Conservation (phyloP, 2,797 vertebrate species). For the Chiroxiphia lanceolata region DNA sequence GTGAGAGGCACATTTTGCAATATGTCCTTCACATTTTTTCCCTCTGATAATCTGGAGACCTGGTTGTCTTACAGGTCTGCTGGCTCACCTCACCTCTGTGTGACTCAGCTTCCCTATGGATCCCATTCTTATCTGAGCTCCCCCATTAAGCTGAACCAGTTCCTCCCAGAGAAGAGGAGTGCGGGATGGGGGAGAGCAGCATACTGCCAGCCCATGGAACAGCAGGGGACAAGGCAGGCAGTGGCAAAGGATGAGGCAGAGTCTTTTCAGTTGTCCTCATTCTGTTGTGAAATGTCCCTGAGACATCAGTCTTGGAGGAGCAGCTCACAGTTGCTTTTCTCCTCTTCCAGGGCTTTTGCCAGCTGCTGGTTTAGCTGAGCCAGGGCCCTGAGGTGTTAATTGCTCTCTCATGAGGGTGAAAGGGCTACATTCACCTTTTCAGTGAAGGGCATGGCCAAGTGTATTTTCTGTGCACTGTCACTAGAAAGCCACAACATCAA, state of each 20-base stretch:
- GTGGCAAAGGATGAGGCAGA: background rate
- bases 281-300: background rate
- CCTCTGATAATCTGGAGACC: background rate
- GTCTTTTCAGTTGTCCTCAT: background rate
- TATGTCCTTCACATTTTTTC: background rate
- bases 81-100: background rate
- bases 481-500: slow-evolving; percentile 28
- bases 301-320: background rate
- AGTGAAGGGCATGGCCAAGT: background rate
- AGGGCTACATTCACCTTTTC: slow-evolving; percentile 11
- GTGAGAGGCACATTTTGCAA: slow-evolving; percentile 23
- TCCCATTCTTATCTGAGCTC: background rate
- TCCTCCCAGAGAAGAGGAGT: background rate
- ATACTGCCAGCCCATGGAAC: background rate
- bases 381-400: background rate
- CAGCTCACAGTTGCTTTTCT: background rate
- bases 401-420: background rate
- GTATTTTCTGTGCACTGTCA: background rate
- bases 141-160: background rate
- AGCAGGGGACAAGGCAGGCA: background rate
- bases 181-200: background rate
- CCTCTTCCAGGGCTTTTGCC: background rate
- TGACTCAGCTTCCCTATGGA: background rate
- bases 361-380: background rate
- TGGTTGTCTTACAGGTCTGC: background rate